Conservation (phyloP, 2,888 invertebrate genomes). For the Phortica okadai region DNA sequence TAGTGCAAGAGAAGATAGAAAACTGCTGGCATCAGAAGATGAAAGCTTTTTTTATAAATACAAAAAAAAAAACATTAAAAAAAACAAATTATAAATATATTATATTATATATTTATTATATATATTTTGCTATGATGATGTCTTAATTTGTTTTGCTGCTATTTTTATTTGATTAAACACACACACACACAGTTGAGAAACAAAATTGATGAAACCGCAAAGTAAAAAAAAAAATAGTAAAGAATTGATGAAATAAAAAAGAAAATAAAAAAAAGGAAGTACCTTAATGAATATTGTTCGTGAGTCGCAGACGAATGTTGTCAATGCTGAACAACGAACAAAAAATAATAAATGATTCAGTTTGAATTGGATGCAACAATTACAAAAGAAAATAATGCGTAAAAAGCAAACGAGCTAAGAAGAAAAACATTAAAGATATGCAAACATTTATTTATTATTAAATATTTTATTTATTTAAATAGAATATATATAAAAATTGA, state of each 20-base stretch:
- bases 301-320: no score
- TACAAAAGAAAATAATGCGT: conserved; percentile 49
- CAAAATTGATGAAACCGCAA: background rate
- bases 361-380: conserved; percentile 6
- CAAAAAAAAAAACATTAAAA: conserved; percentile 15
- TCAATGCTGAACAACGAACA: no score
- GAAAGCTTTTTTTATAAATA: conserved; percentile 57
- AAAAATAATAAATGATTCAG: no score
- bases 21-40: conserved; percentile 36
- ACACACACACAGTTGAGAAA: no score
- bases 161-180: conserved; percentile 37
- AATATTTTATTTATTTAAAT: conserved; percentile 66
- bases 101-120: conserved; percentile 35
- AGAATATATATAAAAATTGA: conserved; percentile 65
- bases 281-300: no score
- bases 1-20: background rate
- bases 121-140: conserved; percentile 41
- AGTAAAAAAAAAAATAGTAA: no score
- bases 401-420: conserved; percentile 62
- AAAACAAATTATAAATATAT: background rate
- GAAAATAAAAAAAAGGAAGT: background rate
- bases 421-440: conserved; percentile 39
- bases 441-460: conserved; percentile 70
- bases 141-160: conserved; percentile 37
- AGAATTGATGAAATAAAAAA: background rate